Evolutionary conservation across 2,888 invertebrate genomes (phyloP), one percentile per base, ranked within the genome.

Genomic region (Melolontha melolontha): DNA sequence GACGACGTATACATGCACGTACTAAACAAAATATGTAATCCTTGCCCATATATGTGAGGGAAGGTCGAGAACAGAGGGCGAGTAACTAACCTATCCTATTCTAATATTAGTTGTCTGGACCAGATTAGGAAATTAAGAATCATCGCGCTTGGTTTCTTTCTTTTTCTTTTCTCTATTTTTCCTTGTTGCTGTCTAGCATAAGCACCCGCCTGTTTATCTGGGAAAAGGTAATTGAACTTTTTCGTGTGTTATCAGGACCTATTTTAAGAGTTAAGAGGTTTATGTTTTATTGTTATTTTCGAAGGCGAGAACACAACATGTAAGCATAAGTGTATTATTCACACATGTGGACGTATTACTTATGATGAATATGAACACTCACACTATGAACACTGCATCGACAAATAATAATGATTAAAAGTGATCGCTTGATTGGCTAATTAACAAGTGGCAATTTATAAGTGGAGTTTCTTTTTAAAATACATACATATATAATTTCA

Each of bases 1-100:
- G 14, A 42, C 62, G 34, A 8, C 7, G 34, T 2, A 34, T 34
- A 34, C 34, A 34, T 34, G 10, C 34, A 34, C 34, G 34, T 34
- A 34, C 7, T 34, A 34, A 34, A 34, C 34, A 34, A 34, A 34
- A 34, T 6, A 34, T 8, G 34, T 34, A 34, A 34, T 6, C 34
- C 34, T 34, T 6, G 34, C 10, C 2, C 34, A 34, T 8, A 10
- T 6, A 34, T 34, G 54, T 17, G 54, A 44, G 59, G 51, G 67
- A 64, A 64, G 64, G 64, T 64, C 64, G 64, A 42, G 52, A 29
- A 42, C 27, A 64, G 44, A 64, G 64, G 64, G 64, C 64, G 64
- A 59, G 59, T 64, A 41, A 64, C 64, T 64, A 64, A 64, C 64
- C 64, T 64, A 64, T 42, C 64, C 64, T 54, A 64, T 52, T 44